These are phyloP conservation scores for Falco columbarius DNA, from an alignment of 2,797 vertebrate genomes.

Conservation along the genomic window DNA sequence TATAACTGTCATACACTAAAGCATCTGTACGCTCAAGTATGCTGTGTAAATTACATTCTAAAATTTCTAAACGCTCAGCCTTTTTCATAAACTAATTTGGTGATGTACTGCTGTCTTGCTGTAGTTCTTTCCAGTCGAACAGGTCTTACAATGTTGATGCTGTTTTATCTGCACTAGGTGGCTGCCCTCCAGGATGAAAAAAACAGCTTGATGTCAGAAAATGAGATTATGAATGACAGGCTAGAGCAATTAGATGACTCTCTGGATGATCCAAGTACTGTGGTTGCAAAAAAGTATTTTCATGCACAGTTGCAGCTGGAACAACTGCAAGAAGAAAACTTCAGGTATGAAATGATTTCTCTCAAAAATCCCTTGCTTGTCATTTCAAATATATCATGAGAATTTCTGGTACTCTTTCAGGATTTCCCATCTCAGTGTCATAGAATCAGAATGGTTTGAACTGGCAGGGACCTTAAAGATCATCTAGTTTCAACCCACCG, in stretches of 20 bases:
- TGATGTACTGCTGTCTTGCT: not conserved
- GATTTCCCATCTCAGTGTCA: not conserved
- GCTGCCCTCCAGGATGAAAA: slow-evolving; percentile 93
- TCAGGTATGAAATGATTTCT: slow-evolving; percentile 81
- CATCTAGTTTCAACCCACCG: no score
- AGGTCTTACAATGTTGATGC: not conserved
- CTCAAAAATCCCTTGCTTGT: not conserved
- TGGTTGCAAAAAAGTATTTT: slow-evolving; percentile 91
- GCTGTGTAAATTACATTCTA: slow-evolving; percentile 30
- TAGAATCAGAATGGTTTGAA: no score
- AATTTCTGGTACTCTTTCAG: not conserved
- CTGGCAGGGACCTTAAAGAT: no score
- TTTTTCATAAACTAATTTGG: slow-evolving; percentile 44
- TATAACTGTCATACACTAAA: slow-evolving; percentile 49
- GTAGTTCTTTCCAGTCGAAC: not conserved
- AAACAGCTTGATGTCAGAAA: slow-evolving; percentile 93
- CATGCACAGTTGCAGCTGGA: slow-evolving; percentile 91
- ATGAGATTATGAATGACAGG: slow-evolving; percentile 92
- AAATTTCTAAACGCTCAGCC: not conserved
- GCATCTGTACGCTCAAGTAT: slow-evolving; percentile 32
- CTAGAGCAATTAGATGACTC: slow-evolving; percentile 91
- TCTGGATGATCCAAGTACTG: slow-evolving; percentile 90
- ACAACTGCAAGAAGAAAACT: slow-evolving; percentile 94
- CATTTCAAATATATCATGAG: not conserved
- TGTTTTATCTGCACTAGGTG: slow-evolving; percentile 81